A percentile compares a stretch with the other conserved stretches of the same genome.
Conservation (phyloP, 1,140 invertebrate species). For the Protaetia brevitarsis region DNA sequence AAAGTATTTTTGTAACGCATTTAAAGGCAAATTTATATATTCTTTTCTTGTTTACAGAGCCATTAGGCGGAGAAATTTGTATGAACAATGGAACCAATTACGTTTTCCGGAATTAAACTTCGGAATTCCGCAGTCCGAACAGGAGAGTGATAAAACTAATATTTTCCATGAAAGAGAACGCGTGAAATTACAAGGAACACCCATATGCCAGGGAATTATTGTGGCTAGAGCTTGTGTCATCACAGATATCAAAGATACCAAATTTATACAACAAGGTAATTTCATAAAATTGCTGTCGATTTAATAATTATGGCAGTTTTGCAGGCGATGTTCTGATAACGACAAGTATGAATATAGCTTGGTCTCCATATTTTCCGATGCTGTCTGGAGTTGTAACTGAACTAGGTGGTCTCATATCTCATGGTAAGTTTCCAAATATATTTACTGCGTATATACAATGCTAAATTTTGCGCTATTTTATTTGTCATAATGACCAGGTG, state of each 20-base stretch:
- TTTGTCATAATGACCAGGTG: too few relatives aligned
- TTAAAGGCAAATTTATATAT: not conserved
- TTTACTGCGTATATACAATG: too few relatives aligned
- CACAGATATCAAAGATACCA: slow-evolving; percentile 48
- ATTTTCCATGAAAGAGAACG: slow-evolving; percentile 21
- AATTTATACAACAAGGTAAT: slow-evolving; percentile 38
- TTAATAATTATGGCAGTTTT: slow-evolving; percentile 20
- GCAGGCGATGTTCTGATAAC: slow-evolving; percentile 77
- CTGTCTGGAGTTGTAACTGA: slow-evolving; percentile 79
- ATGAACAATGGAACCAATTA: slow-evolving; percentile 55
- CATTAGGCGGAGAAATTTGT: slow-evolving; percentile 57
- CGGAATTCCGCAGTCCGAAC: slow-evolving; percentile 57
- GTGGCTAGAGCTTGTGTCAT: slow-evolving; percentile 69
- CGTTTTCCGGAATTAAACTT: slow-evolving; percentile 63
- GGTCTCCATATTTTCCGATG: slow-evolving; percentile 86
- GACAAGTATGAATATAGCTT: slow-evolving; percentile 76
- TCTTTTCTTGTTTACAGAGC: slow-evolving; percentile 54
- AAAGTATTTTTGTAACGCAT: slow-evolving; percentile 53
- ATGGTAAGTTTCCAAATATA: slow-evolving; percentile 60
- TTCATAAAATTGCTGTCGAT: not conserved
- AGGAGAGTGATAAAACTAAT: slow-evolving; percentile 26
- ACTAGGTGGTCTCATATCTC: slow-evolving; percentile 79
- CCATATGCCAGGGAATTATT: slow-evolving; percentile 66
- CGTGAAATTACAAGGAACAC: slow-evolving; percentile 58
- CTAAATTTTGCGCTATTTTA: slow-evolving; percentile 36